Evolutionary conservation across 2,113 vertebrate genomes (phyloP).

Genomic region (Varanus salvator): DNA sequence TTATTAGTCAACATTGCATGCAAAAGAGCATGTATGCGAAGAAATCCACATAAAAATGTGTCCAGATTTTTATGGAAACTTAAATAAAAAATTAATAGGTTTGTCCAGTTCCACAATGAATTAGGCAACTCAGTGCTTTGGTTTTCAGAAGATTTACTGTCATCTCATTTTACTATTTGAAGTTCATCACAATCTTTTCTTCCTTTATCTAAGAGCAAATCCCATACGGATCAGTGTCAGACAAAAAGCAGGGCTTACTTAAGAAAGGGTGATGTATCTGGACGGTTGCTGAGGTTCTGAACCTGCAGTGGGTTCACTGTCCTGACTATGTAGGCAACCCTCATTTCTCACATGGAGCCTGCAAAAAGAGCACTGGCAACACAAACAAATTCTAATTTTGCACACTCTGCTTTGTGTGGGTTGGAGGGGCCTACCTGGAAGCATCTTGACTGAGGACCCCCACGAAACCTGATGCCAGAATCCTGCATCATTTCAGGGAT

Average conservation of each 20-base stretch:
- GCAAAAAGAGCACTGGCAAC: not conserved
- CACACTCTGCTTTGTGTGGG: too few species aligned
- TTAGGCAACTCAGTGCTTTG: not conserved
- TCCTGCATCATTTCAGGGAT: not conserved
- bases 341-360: not conserved
- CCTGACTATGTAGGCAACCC: too few species aligned
- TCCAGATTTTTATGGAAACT: too few species aligned
- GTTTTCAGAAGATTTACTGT: not conserved
- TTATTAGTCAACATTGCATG: too few species aligned
- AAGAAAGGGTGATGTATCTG: not conserved
- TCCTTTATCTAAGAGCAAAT: not conserved
- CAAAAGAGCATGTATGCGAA: too few species aligned
- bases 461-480: not conserved
- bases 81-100: too few species aligned
- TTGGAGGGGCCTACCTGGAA: not conserved
- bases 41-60: too few species aligned
- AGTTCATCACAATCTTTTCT: not conserved
- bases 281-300: too few species aligned
- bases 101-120: not conserved
- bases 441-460: not conserved
- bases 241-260: not conserved
- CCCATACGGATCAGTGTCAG: not conserved
- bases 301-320: not conserved
- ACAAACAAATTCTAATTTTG: not conserved
- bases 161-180: not conserved